phyloP scores from a whole-genome alignment of 2,888 invertebrate species.

The Agonopterix arenella region DNA sequence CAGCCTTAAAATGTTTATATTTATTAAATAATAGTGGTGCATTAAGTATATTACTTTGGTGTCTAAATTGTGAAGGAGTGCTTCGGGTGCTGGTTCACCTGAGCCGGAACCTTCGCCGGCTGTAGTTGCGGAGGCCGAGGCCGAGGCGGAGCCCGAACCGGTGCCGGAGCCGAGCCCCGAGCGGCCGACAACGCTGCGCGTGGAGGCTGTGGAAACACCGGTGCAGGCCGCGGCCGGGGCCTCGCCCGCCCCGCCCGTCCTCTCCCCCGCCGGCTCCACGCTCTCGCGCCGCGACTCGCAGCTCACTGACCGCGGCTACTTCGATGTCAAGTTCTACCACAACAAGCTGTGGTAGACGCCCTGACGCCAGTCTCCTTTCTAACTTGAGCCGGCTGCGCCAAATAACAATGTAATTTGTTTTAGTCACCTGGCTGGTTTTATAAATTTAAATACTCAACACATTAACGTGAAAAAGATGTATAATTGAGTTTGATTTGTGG shows the following conservation, averaged over 20 bases:
- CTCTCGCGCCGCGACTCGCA: conserved; percentile 49
- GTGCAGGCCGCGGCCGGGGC: conserved; percentile 4
- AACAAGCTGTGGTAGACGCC: conserved; percentile 82
- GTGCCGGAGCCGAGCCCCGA: conserved; percentile 17
- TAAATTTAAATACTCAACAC: no score
- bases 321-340: conserved; percentile 87
- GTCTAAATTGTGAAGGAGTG: no score
- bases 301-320: conserved; percentile 80
- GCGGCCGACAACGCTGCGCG: conserved; percentile 25
- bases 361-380: neutral
- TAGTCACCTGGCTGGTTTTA: no score
- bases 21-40: no score
- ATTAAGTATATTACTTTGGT: no score
- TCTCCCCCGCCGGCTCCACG: conserved; percentile 24
- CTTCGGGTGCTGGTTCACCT: no score
- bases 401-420: no score
- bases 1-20: no score
- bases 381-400: neutral
- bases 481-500: no score
- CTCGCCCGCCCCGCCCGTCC: conserved; percentile 9
- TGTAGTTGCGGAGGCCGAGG: neutral
- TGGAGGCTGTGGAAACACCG: neutral
- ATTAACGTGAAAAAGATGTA: no score
- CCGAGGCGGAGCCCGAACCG: conserved; percentile 6
- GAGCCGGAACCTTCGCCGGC: no score